These are phyloP conservation scores for Ips typographus DNA, from an alignment of 1,140 invertebrate genomes.

Conservation along the genomic window DNA sequence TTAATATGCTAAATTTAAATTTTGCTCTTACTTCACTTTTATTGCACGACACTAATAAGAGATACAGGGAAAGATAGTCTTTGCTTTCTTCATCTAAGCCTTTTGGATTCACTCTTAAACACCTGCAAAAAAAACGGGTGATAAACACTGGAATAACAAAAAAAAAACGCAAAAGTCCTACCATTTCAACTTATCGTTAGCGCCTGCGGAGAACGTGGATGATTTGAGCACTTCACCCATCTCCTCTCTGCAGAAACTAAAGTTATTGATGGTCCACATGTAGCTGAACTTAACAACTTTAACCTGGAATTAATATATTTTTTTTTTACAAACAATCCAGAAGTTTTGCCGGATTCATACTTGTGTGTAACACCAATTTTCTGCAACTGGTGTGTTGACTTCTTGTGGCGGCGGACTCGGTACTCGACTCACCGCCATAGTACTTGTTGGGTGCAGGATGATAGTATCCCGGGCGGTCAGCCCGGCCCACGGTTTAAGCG, in stretches of 20 bases:
- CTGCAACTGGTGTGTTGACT: constrained; percentile 89
- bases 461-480: constrained; percentile 79
- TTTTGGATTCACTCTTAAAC: constrained; percentile 98
- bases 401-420: constrained; percentile 86
- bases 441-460: constrained; percentile 69
- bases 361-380: constrained; percentile 97
- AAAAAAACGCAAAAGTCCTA: constrained; percentile 53
- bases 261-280: constrained; percentile 99
- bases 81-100: constrained; percentile 99
- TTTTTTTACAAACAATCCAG: neutral
- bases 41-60: constrained; percentile 98
- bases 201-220: constrained; percentile 97
- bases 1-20: constrained; percentile 99
- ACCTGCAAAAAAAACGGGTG: constrained; percentile 65
- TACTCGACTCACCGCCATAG: constrained; percentile 88
- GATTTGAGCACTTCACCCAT: constrained; percentile 99
- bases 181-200: constrained; percentile 99
- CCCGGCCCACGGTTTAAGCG: constrained; percentile 59
- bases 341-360: constrained; percentile 56
- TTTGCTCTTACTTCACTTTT: constrained; percentile 99
- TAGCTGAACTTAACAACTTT: constrained; percentile 99
- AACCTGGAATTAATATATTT: constrained; percentile 66
- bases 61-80: constrained; percentile 98
- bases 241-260: constrained; percentile 98
- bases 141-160: neutral